Percentiles rank a stretch among this genome's conserved stretches.
phyloP scores from a whole-genome alignment of 2,888 invertebrate genomes.

The Eugnorisma glareosa region DNA sequence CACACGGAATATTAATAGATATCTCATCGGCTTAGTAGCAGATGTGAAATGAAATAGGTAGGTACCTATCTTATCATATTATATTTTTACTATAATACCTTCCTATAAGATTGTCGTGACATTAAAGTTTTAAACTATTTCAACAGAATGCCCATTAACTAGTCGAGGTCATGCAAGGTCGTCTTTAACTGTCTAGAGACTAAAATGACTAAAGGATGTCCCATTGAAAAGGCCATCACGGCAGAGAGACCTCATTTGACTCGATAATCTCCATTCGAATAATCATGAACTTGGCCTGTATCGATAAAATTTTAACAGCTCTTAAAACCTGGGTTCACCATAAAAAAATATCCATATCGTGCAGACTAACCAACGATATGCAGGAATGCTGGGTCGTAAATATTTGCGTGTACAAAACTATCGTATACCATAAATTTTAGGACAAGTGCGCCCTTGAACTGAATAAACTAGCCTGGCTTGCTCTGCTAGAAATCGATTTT shows the following conservation, averaged over 20 bases:
- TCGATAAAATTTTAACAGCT: slow-evolving; percentile 13
- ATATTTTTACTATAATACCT: slow-evolving; percentile 1
- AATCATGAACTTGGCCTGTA: not conserved
- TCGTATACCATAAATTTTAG: slow-evolving; percentile 55
- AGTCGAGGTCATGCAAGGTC: slow-evolving; percentile 49
- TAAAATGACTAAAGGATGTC: slow-evolving; percentile 36
- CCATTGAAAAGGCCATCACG: slow-evolving; percentile 2
- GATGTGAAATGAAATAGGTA: slow-evolving; percentile 16
- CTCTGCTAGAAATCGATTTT: slow-evolving; percentile 71
- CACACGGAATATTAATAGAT: slow-evolving; percentile 32
- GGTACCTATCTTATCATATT: not conserved
- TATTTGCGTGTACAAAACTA: slow-evolving; percentile 51
- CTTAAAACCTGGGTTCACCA: slow-evolving; percentile 10
- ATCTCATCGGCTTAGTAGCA: slow-evolving; percentile 9
- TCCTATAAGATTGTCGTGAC: not conserved
- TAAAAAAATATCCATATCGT: slow-evolving; percentile 34
- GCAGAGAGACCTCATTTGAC: not conserved
- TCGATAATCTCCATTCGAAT: not conserved
- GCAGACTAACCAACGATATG: slow-evolving; percentile 28
- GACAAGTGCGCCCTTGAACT: slow-evolving; percentile 69
- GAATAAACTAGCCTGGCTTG: slow-evolving; percentile 57
- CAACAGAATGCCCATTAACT: slow-evolving; percentile 9
- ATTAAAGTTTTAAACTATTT: slow-evolving; percentile 15
- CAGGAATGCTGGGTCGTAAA: slow-evolving; percentile 48
- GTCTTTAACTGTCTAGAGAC: slow-evolving; percentile 27